Percentiles rank a stretch among this genome's conserved stretches.
These are phyloP conservation scores for Silurus asotus DNA, from an alignment of 2,113 vertebrate species.

Conservation along the genomic window DNA sequence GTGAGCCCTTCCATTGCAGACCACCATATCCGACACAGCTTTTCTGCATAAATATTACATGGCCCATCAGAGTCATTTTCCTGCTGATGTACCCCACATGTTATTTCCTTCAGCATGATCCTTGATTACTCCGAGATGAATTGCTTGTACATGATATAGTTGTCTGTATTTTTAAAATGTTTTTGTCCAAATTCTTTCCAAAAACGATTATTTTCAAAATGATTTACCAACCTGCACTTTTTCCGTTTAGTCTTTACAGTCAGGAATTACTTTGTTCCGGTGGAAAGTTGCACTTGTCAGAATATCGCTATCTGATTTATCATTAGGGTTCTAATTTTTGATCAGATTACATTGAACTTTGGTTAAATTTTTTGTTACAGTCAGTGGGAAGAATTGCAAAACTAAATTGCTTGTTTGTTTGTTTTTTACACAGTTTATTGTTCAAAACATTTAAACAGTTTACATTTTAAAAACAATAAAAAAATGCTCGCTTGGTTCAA, in stretches of 20 bases:
- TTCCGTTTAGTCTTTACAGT: no score
- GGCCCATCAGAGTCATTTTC: background rate
- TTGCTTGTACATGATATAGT: background rate
- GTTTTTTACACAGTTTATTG: no score
- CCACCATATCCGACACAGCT: background rate
- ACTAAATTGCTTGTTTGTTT: no score
- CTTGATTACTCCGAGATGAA: background rate
- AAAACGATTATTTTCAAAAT: background rate
- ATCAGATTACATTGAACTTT: no score
- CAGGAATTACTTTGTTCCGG: no score
- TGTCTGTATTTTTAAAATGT: background rate
- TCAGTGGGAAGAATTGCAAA: no score
- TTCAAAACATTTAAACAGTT: no score
- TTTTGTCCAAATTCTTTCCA: background rate
- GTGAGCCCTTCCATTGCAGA: background rate
- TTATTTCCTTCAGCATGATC: background rate
- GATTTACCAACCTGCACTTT: no score
- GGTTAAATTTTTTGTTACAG: no score
- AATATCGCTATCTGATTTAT: background rate
- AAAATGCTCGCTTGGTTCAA: no score
- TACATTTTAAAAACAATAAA: no score
- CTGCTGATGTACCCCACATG: background rate
- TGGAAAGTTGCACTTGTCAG: background rate
- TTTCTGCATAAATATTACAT: background rate
- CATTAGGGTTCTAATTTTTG: no score